Evolutionary conservation across 2,888 invertebrate species (phyloP).

Genomic region (Dryobotodes eremita): DNA sequence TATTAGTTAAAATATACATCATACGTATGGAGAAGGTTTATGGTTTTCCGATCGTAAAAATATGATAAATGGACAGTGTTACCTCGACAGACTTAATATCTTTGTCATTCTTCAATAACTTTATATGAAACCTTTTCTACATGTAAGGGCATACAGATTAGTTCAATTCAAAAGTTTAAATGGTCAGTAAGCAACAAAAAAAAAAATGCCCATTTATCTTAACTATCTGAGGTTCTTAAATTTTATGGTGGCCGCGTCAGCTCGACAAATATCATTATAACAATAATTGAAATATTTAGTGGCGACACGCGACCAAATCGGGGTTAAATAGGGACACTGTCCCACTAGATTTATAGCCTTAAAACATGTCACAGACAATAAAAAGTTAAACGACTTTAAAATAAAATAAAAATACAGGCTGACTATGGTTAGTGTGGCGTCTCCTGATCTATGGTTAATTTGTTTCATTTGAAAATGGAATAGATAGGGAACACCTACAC

Average conservation of each 20-base stretch:
- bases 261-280: conserved; percentile 80
- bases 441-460: conserved; percentile 33
- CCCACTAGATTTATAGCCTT: conserved; percentile 72
- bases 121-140: conserved; percentile 30
- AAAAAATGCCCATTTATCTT: conserved; percentile 68
- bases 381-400: conserved; percentile 57
- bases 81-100: conserved; percentile 46
- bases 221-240: conserved; percentile 72
- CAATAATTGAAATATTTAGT: conserved; percentile 86
- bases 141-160: conserved; percentile 27
- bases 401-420: conserved; percentile 47
- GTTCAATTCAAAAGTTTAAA: conserved; percentile 55
- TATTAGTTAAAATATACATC: conserved; percentile 50
- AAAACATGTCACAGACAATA: conserved; percentile 65
- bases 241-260: conserved; percentile 73
- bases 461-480: conserved; percentile 30
- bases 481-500: conserved; percentile 35
- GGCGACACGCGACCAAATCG: conserved; percentile 79
- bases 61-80: conserved; percentile 54
- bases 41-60: conserved; percentile 54
- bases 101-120: conserved; percentile 44
- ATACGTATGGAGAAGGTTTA: conserved; percentile 46
- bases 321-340: conserved; percentile 75
- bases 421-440: conserved; percentile 24
- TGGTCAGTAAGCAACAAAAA: conserved; percentile 64